These are phyloP conservation scores for Escarpia spicata DNA, from an alignment of 2,888 invertebrate genomes.

Conservation along the genomic window DNA sequence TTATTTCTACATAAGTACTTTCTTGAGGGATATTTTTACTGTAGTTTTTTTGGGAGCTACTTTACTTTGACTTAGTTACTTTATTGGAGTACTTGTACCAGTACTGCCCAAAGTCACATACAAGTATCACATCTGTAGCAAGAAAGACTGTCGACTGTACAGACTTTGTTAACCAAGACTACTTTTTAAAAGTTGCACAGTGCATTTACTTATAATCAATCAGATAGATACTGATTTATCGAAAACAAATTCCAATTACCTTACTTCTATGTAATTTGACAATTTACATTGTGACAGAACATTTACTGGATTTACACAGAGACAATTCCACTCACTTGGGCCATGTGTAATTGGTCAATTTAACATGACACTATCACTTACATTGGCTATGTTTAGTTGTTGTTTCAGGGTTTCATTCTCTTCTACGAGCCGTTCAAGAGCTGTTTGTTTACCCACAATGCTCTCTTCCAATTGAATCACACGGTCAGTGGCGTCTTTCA, in stretches of 20 bases:
- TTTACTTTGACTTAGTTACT: too few relatives aligned
- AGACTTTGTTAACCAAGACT: too few relatives aligned
- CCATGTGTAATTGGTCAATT: not conserved
- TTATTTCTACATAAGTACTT: too few relatives aligned
- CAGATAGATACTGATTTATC: too few relatives aligned
- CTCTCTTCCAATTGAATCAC: constrained; percentile 54
- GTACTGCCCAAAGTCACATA: too few relatives aligned
- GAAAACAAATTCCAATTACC: not conserved
- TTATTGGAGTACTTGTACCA: too few relatives aligned
- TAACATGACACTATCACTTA: constrained; percentile 21
- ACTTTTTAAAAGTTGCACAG: too few relatives aligned
- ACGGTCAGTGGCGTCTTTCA: constrained; percentile 35
- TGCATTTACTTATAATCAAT: too few relatives aligned
- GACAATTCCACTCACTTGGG: not conserved
- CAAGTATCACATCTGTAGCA: too few relatives aligned
- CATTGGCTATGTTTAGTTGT: not conserved
- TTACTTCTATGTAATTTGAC: not conserved
- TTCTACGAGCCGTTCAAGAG: constrained; percentile 48
- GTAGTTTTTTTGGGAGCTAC: too few relatives aligned
- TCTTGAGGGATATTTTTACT: too few relatives aligned
- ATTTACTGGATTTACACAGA: not conserved
- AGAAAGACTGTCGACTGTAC: too few relatives aligned
- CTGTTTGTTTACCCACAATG: constrained; percentile 51
- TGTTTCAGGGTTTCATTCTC: constrained; percentile 50
- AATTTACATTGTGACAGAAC: not conserved